These are phyloP conservation scores for Pangasius djambal DNA, from an alignment of 2,797 vertebrate genomes.

Conservation along the genomic window DNA sequence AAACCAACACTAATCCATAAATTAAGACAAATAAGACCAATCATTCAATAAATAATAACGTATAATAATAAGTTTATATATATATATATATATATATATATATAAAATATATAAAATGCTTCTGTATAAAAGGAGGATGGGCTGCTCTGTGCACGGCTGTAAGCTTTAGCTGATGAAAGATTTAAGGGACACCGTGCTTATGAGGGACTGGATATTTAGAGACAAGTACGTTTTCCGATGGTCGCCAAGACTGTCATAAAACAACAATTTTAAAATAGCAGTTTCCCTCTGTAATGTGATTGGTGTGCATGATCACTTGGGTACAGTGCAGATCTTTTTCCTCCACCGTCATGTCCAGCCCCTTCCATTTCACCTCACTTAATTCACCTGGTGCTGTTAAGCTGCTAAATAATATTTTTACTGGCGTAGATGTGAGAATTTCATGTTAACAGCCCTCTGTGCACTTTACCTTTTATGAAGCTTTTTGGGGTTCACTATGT, in stretches of 20 bases:
- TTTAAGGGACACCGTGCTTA: neutral
- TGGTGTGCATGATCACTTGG: neutral
- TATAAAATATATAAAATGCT: neutral
- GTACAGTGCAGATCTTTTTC: neutral
- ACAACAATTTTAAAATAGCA: neutral
- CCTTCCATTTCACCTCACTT: neutral
- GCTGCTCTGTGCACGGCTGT: neutral
- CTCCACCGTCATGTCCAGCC: neutral
- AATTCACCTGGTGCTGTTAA: neutral
- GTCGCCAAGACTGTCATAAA: neutral
- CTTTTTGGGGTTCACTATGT: neutral
- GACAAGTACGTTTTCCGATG: neutral
- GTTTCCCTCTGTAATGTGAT: neutral
- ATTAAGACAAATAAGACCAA: neutral
- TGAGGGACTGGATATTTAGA: neutral
- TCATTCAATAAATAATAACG: neutral
- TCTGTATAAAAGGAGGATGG: neutral
- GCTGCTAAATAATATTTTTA: constrained; percentile 1
- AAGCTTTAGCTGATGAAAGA: neutral
- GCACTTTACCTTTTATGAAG: constrained; percentile 16
- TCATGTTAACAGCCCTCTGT: neutral
- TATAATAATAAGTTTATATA: no score
- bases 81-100: no score
- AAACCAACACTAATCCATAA: no score
- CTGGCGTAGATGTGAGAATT: neutral